A percentile compares a stretch with the other conserved stretches of the same genome.
Conservation (phyloP, 2,113 vertebrate species). For the Protobothrops flavoviridis region DNA sequence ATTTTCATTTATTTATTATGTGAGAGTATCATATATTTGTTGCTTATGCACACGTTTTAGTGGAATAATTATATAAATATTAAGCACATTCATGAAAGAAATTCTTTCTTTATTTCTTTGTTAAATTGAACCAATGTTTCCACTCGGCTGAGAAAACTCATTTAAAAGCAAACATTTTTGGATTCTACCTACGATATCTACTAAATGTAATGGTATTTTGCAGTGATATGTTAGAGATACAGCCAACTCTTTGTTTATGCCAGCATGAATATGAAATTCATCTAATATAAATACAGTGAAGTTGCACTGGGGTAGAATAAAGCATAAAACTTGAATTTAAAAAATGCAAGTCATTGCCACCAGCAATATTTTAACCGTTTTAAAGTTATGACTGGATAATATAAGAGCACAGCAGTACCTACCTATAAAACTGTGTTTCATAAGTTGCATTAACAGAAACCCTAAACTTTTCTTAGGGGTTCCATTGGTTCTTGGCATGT, state of each 20-base stretch:
- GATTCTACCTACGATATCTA: not conserved
- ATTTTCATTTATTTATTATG: conserved; percentile 43
- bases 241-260: conserved; percentile 21
- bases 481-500: not conserved
- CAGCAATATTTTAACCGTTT: not conserved
- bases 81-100: conserved; percentile 44
- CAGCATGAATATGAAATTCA: conserved; percentile 24
- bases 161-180: conserved; percentile 7
- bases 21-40: conserved; percentile 65
- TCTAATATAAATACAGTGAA: conserved; percentile 26
- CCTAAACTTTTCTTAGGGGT: not conserved
- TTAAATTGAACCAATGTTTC: conserved; percentile 33
- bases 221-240: not conserved
- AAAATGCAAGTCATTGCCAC: not conserved
- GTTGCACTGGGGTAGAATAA: conserved; percentile 11
- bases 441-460: not conserved
- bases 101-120: not conserved
- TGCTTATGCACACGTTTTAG: conserved; percentile 57
- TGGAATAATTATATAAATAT: conserved; percentile 60
- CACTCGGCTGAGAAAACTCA: conserved; percentile 2
- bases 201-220: conserved; percentile 13
- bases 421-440: not conserved
- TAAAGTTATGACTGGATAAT: not conserved
- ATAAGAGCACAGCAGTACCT: not conserved
- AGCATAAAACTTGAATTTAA: not conserved